These are phyloP conservation scores for Bovichtus variegatus DNA, from an alignment of 2,797 vertebrate genomes.

Conservation along the genomic window DNA sequence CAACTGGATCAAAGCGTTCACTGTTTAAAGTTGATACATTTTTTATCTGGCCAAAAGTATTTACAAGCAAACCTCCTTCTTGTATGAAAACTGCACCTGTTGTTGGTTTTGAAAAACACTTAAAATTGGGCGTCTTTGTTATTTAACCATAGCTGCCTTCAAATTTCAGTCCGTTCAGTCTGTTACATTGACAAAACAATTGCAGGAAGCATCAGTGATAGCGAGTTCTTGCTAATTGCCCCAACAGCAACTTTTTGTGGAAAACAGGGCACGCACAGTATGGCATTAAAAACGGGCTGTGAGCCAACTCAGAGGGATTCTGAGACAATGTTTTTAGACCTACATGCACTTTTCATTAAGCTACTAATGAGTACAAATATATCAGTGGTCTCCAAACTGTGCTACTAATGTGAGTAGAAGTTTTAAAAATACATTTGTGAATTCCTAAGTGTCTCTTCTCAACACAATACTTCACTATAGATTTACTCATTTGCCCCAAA, in stretches of 20 bases:
- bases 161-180: slow-evolving; percentile 1
- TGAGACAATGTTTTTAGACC: background rate
- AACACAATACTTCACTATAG: background rate
- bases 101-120: slow-evolving; percentile 2
- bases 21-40: no score
- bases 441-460: background rate
- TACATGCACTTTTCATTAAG: background rate
- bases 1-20: background rate
- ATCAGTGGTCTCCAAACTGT: background rate
- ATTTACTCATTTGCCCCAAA: no score
- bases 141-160: background rate
- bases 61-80: background rate
- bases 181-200: slow-evolving; percentile 36
- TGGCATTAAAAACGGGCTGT: background rate
- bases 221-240: slow-evolving; percentile 1
- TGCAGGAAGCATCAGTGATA: slow-evolving; percentile 48
- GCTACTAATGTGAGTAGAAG: background rate
- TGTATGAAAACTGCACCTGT: background rate
- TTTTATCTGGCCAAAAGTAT: background rate
- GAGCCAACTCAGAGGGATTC: background rate
- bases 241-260: background rate
- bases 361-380: background rate
- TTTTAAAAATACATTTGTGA: no score
- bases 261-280: background rate
- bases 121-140: slow-evolving; percentile 12